phyloP scores from a whole-genome alignment of 2,797 vertebrate genomes.

The Gadopsis marmoratus region DNA sequence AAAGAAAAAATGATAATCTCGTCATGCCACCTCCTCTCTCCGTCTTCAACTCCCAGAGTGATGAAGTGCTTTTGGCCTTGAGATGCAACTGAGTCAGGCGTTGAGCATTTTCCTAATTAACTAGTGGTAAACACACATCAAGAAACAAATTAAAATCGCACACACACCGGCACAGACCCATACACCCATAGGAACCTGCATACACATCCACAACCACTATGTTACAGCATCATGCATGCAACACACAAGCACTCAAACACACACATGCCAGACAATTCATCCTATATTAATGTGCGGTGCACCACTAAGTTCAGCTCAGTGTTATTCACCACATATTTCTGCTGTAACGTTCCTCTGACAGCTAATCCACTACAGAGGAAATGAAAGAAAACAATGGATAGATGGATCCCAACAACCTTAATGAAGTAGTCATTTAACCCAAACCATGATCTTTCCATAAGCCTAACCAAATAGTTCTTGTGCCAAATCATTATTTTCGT shows the following conservation, averaged over 20 bases:
- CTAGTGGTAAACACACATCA: slow-evolving; percentile 40
- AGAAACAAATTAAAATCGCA: slow-evolving; percentile 15
- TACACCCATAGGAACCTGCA: neutral
- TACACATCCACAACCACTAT: slow-evolving; percentile 13
- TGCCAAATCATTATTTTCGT: neutral
- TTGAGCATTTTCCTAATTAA: slow-evolving; percentile 66
- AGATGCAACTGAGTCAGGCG: slow-evolving; percentile 33
- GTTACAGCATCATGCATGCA: slow-evolving; percentile 11
- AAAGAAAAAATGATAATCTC: slow-evolving; percentile 18
- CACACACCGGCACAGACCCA: neutral
- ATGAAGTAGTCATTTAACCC: too few relatives aligned
- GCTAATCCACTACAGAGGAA: slow-evolving; percentile 13
- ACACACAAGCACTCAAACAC: slow-evolving; percentile 3
- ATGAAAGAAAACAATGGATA: slow-evolving; percentile 4
- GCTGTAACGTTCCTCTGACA: neutral
- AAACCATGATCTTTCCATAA: too few relatives aligned
- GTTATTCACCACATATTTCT: slow-evolving; percentile 33
- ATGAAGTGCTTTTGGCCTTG: slow-evolving; percentile 50
- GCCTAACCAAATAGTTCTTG: too few relatives aligned
- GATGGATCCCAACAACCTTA: neutral
- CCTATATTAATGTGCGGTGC: slow-evolving; percentile 40
- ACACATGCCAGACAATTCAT: slow-evolving; percentile 35
- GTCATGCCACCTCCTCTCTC: slow-evolving; percentile 3
- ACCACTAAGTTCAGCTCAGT: slow-evolving; percentile 18
- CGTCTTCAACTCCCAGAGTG: slow-evolving; percentile 9